Percentiles rank a stretch among this genome's conserved stretches.
phyloP scores from a whole-genome alignment of 2,113 vertebrate genomes.

The Physeter macrocephalus region DNA sequence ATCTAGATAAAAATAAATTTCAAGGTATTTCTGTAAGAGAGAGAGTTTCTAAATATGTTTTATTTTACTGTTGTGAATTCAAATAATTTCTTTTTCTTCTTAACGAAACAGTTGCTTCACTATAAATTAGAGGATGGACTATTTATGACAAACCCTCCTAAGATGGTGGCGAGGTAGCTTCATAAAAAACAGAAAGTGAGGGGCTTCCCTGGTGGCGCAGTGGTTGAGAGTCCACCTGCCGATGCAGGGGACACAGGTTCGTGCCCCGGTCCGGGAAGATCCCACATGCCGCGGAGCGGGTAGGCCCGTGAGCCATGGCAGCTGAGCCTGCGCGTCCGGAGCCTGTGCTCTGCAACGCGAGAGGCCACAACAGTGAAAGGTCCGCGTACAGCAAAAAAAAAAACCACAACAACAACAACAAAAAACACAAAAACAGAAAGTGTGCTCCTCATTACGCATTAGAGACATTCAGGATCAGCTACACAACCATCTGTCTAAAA shows the following conservation, averaged over 20 bases:
- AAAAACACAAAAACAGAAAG: not conserved
- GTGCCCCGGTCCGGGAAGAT: too few relatives aligned
- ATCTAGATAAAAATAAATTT: not conserved
- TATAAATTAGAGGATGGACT: not conserved
- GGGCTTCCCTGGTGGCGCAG: too few relatives aligned
- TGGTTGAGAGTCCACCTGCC: too few relatives aligned
- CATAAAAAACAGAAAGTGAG: not conserved
- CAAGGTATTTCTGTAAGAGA: not conserved
- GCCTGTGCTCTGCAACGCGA: too few relatives aligned
- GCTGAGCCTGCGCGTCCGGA: too few relatives aligned
- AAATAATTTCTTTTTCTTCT: not conserved
- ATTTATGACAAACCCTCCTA: not conserved
- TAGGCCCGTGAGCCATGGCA: too few relatives aligned
- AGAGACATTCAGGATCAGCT: not conserved
- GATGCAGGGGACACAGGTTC: too few relatives aligned
- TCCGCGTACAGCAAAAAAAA: too few relatives aligned
- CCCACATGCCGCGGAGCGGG: too few relatives aligned
- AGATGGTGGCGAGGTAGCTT: not conserved
- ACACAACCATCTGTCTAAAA: slow-evolving; percentile 14
- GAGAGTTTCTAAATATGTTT: not conserved
- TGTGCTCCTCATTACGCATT: slow-evolving; percentile 1
- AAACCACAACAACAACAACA: too few relatives aligned
- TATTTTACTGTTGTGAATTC: not conserved
- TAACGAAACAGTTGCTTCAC: slow-evolving; percentile 1
- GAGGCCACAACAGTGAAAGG: too few relatives aligned